These are phyloP conservation scores for Spizaetus ornatus DNA, from an alignment of 2,113 vertebrate species.

Conservation along the genomic window DNA sequence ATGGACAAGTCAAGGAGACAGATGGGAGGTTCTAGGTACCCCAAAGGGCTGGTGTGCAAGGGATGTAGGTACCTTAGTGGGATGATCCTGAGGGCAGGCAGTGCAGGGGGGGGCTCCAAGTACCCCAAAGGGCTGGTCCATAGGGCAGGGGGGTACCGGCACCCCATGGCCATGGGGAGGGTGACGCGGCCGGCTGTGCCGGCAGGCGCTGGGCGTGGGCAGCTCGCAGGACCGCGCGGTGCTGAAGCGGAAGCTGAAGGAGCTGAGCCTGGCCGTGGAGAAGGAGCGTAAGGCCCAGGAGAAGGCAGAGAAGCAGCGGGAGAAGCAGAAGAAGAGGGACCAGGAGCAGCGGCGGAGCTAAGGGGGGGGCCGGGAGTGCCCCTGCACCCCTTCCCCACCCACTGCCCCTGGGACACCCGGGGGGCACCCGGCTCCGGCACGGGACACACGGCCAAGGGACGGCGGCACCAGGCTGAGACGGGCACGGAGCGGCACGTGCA, in stretches of 20 bases:
- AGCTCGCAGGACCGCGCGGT: conserved; percentile 80
- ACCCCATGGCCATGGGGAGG: neutral
- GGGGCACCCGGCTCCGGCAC: neutral
- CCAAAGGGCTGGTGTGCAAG: neutral
- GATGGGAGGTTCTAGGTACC: neutral
- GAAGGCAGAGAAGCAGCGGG: conserved; percentile 83
- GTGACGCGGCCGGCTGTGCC: accelerated
- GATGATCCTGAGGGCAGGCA: neutral
- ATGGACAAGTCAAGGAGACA: neutral
- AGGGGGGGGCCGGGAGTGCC: neutral
- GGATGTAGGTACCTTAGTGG: neutral
- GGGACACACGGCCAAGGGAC: neutral
- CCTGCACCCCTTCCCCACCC: neutral
- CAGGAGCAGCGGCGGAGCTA: conserved; percentile 69
- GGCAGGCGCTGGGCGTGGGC: conserved; percentile 82
- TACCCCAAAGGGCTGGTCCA: neutral
- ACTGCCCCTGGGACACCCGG: neutral
- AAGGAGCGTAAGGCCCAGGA: conserved; percentile 85
- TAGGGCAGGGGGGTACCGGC: neutral
- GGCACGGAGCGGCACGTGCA: neutral
- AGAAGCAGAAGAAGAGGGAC: conserved; percentile 80
- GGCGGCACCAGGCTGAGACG: neutral
- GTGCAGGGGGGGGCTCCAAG: neutral
- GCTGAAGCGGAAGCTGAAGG: conserved; percentile 85
- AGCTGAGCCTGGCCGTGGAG: conserved; percentile 76